phyloP scores from a whole-genome alignment of 2,888 invertebrate species.

The Lymantria dispar region DNA sequence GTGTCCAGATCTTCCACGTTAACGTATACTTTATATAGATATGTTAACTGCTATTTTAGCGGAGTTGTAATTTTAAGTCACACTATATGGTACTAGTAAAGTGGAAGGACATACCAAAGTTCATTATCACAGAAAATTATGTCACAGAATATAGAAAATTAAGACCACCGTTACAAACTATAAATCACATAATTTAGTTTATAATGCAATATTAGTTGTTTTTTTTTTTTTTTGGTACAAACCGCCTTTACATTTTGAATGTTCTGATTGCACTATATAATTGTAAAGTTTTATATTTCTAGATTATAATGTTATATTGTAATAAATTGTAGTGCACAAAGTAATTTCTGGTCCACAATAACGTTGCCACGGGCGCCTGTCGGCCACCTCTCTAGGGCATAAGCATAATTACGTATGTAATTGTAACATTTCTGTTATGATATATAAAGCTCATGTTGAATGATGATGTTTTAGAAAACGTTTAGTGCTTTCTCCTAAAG shows the following conservation, averaged over 20 bases:
- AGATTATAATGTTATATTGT: slow-evolving; percentile 54
- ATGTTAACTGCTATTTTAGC: slow-evolving; percentile 18
- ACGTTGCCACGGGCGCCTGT: slow-evolving; percentile 6
- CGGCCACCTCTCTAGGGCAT: slow-evolving; percentile 20
- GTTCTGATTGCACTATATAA: slow-evolving; percentile 47
- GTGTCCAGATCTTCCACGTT: slow-evolving; percentile 28
- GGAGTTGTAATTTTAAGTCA: slow-evolving; percentile 31
- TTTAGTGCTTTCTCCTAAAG: slow-evolving; percentile 72
- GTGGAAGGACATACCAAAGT: slow-evolving; percentile 38
- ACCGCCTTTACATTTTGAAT: slow-evolving; percentile 46
- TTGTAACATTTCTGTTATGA: slow-evolving; percentile 60
- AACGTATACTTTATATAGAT: slow-evolving; percentile 16
- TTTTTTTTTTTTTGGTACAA: too few species aligned
- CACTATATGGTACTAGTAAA: slow-evolving; percentile 20
- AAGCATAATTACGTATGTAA: slow-evolving; percentile 45
- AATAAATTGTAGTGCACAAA: slow-evolving; percentile 67
- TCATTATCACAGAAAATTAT: slow-evolving; percentile 26
- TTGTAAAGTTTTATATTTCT: slow-evolving; percentile 60
- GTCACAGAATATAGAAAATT: slow-evolving; percentile 12
- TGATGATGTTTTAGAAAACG: slow-evolving; percentile 67
- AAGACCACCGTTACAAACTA: slow-evolving; percentile 31
- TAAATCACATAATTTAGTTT: slow-evolving; percentile 27
- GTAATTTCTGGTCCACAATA: slow-evolving; percentile 34
- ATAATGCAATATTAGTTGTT: slow-evolving; percentile 36
- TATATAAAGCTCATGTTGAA: slow-evolving; percentile 61